A percentile compares a stretch with the other conserved stretches of the same genome.
phyloP scores from a whole-genome alignment of 2,113 vertebrate species.

The Tauraco erythrolophus region DNA sequence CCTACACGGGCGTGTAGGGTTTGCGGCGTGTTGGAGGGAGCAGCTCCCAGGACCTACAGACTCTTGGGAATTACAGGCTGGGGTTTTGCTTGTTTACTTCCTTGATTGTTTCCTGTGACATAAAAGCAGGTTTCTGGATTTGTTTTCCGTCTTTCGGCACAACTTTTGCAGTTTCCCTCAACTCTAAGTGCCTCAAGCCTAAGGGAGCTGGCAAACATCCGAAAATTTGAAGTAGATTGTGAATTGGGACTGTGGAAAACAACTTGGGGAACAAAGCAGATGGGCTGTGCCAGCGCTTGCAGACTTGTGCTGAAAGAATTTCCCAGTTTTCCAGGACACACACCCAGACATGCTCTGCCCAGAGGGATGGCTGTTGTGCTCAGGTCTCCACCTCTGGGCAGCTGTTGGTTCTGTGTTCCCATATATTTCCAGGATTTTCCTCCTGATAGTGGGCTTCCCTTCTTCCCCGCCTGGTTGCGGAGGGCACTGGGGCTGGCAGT shows the following conservation, averaged over 20 bases:
- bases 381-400: not conserved
- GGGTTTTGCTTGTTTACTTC: not conserved
- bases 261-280: not conserved
- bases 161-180: not conserved
- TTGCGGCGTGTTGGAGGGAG: not conserved
- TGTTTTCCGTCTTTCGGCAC: not conserved
- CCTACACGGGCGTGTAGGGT: rapidly evolving
- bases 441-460: not conserved
- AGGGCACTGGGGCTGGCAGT: not conserved
- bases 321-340: not conserved
- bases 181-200: not conserved
- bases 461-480: too few relatives aligned
- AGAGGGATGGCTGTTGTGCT: too few relatives aligned
- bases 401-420: not conserved
- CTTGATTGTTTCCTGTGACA: not conserved
- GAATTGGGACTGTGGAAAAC: not conserved
- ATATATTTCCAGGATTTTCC: not conserved
- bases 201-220: not conserved
- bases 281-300: not conserved
- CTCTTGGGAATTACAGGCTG: not conserved
- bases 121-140: not conserved
- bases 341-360: not conserved
- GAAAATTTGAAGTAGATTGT: not conserved
- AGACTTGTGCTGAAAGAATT: not conserved
- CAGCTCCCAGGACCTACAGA: not conserved